phyloP scores from a whole-genome alignment of 2,797 vertebrate genomes.

The Clarias fuscus region DNA sequence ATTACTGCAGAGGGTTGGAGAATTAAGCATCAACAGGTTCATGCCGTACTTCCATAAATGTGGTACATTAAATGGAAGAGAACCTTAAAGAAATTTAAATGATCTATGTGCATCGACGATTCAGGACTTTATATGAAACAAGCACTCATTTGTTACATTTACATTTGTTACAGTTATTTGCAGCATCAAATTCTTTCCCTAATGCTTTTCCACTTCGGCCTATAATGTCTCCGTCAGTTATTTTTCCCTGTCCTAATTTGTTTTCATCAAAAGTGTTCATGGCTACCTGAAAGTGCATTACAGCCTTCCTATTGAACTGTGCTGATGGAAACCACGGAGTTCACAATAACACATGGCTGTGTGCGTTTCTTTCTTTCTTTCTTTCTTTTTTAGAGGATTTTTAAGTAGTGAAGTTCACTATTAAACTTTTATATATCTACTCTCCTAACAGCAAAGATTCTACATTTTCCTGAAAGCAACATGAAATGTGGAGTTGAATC shows the following conservation, averaged over 20 bases:
- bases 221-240: constrained; percentile 79
- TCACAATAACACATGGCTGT: constrained; percentile 71
- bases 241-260: constrained; percentile 78
- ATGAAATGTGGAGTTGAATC: neutral
- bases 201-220: constrained; percentile 76
- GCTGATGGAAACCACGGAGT: constrained; percentile 74
- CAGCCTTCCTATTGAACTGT: constrained; percentile 75
- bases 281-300: constrained; percentile 77
- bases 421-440: constrained; percentile 21
- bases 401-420: constrained; percentile 5
- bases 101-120: constrained; percentile 70
- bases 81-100: constrained; percentile 64
- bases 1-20: constrained; percentile 55
- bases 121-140: constrained; percentile 70
- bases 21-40: constrained; percentile 71
- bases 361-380: neutral
- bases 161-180: constrained; percentile 80
- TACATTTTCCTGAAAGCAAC: constrained; percentile 9
- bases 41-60: constrained; percentile 52
- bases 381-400: neutral
- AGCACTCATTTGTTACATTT: constrained; percentile 79
- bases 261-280: constrained; percentile 82
- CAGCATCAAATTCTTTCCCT: constrained; percentile 68
- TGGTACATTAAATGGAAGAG: constrained; percentile 67
- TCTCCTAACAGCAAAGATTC: neutral